Base-by-base conservation (phyloP, 1,140 invertebrate genomes). In the Bombus vancouverensis region DNA sequence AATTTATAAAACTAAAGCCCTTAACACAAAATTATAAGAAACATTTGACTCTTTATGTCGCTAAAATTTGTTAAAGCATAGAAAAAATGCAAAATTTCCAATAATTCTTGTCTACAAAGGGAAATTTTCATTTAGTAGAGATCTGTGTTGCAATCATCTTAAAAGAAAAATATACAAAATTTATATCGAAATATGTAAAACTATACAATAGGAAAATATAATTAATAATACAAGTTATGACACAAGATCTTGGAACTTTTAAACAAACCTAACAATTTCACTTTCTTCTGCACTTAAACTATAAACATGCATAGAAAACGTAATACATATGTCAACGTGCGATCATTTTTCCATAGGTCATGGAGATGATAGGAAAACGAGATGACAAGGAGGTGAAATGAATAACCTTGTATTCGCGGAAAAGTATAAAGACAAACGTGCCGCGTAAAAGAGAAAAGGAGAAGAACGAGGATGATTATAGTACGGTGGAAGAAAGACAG, bases 321-420 rank as follows among this genome's bases (percentile, higher is more conserved):
- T 34, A 2, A 39, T 47, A 28, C 44, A 84, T 72, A 87, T 84
- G 72, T 87, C 74, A 87, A 76, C n/a, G 28, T 57, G 37, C 73
- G 5, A 47, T 44, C 10, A 57, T 32, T 71, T 83, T n/a, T 85
- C 39, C 68, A n/a, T 68, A 18, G 34, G 9, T 83, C 18, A 25
- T 28, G 9, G 34, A 47, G 28, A 62, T 34, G 77, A 80, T 62
- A 72, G 34, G 47, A 25, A 68, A 32, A 68, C 3, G 70, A 12
- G 32, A 75, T 83, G 47, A 86, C 53, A 77, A 37, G 39, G 44
- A 72, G 37, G 32, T 57, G 53, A 88, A 76, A 68, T 18, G 76
- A 44, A 37, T 85, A 85, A 85, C 68, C 83, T 85, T 80, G 42
- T 22, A 39, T 80, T 73, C 32, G 18, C 39, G 18, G 37, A 39